Conservation (phyloP, 2,888 invertebrate species). For the Aporophyla nigra region DNA sequence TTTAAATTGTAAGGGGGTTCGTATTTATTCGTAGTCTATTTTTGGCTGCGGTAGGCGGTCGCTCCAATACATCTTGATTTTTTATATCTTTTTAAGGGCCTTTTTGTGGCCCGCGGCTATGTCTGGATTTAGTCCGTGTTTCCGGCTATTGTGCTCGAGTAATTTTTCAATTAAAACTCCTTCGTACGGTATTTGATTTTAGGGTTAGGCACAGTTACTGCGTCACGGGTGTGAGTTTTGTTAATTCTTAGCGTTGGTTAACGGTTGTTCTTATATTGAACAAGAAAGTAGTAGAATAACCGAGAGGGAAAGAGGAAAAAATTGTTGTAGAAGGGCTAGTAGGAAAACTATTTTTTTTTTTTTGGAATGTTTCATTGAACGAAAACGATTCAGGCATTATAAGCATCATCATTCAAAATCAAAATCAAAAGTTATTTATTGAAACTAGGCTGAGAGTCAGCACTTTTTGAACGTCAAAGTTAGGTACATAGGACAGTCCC, state of each 20-base stretch:
- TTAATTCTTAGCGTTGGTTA: slow-evolving; percentile 1
- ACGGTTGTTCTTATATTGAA: not conserved
- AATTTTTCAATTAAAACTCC: slow-evolving; percentile 79
- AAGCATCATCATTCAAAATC: no score
- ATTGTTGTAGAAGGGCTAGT: not conserved
- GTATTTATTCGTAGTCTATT: slow-evolving; percentile 82
- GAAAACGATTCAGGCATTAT: no score
- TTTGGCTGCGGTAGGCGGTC: slow-evolving; percentile 91
- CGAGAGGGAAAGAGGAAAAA: no score
- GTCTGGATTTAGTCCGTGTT: slow-evolving; percentile 85
- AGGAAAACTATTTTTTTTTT: no score
- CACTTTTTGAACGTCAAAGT: no score
- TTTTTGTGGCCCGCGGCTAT: slow-evolving; percentile 84
- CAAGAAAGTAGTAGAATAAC: not conserved
- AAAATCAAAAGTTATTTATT: no score
- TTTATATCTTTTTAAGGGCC: slow-evolving; percentile 82
- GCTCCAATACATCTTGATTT: slow-evolving; percentile 84
- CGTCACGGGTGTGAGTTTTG: slow-evolving; percentile 43
- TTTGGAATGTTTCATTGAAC: no score
- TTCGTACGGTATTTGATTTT: slow-evolving; percentile 57
- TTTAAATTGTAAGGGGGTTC: slow-evolving; percentile 47
- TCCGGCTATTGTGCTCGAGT: slow-evolving; percentile 87
- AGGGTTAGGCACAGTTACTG: slow-evolving; percentile 22
- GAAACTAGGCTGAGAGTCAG: no score
- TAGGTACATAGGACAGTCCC: no score